phyloP scores from a whole-genome alignment of 92 coral and sea anemone species.

The Phenganax stokvisi region DNA sequence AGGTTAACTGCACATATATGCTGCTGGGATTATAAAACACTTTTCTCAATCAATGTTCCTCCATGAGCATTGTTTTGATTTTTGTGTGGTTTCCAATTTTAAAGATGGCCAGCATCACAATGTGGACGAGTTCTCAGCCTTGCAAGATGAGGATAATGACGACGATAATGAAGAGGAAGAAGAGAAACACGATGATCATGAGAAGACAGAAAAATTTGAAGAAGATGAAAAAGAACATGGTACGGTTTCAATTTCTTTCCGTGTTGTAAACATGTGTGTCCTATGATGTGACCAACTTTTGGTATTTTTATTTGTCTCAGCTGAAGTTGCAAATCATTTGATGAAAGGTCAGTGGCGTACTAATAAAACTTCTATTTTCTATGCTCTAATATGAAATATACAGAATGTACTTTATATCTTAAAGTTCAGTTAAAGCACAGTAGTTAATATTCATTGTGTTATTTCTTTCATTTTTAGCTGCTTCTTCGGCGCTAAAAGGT shows the following conservation, averaged over 20 bases:
- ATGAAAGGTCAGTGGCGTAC: conserved; percentile 71
- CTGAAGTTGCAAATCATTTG: conserved; percentile 85
- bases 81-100: neutral
- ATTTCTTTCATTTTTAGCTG: conserved; percentile 54
- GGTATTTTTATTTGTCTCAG: conserved; percentile 35
- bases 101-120: conserved; percentile 72
- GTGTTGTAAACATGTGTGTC: neutral
- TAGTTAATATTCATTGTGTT: neutral
- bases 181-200: conserved; percentile 54
- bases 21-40: neutral
- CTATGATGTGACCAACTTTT: neutral
- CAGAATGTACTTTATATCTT: too few relatives aligned
- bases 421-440: neutral
- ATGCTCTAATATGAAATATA: neutral
- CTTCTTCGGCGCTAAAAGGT: conserved; percentile 95
- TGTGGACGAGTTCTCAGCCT: conserved; percentile 52
- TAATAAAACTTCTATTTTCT: neutral
- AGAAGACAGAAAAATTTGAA: conserved; percentile 33
- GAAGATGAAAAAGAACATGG: conserved; percentile 51
- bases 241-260: neutral
- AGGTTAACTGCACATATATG: neutral
- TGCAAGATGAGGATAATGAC: conserved; percentile 54
- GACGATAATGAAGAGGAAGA: conserved; percentile 53
- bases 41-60: neutral
- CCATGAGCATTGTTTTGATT: neutral